A percentile compares a stretch with the other conserved stretches of the same genome.
Evolutionary conservation across 2,113 vertebrate species (phyloP).

Genomic region (Ceyx melanurus): DNA sequence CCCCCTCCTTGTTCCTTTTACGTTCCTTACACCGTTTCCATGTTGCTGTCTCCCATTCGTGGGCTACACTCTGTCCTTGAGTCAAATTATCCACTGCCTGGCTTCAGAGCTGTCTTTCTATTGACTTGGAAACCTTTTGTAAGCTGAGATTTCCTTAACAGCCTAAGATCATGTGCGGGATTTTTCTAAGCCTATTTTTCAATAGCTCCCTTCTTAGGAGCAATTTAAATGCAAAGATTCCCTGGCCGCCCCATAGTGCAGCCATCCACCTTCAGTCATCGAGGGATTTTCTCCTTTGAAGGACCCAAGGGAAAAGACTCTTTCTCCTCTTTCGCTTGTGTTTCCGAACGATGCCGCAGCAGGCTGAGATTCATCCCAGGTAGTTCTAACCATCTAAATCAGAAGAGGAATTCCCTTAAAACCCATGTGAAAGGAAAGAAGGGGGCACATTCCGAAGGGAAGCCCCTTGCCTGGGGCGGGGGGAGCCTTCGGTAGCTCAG

Average conservation of each 20-base stretch:
- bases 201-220: neutral
- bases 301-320: neutral
- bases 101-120: neutral
- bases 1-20: neutral
- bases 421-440: neutral
- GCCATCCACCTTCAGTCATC: neutral
- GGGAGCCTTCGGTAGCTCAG: neutral
- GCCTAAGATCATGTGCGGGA: neutral
- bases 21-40: neutral
- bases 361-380: neutral
- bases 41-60: neutral
- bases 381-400: neutral
- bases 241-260: neutral
- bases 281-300: neutral
- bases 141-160: slow-evolving; percentile 2
- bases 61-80: neutral
- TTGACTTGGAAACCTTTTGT: neutral
- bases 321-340: neutral
- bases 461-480: rapidly evolving
- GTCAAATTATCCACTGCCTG: neutral
- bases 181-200: neutral
- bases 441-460: neutral
- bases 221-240: neutral
- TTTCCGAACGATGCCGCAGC: rapidly evolving
- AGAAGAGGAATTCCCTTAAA: neutral